phyloP scores from a whole-genome alignment of 2,113 vertebrate genomes.

The Leucopsar rothschildi region DNA sequence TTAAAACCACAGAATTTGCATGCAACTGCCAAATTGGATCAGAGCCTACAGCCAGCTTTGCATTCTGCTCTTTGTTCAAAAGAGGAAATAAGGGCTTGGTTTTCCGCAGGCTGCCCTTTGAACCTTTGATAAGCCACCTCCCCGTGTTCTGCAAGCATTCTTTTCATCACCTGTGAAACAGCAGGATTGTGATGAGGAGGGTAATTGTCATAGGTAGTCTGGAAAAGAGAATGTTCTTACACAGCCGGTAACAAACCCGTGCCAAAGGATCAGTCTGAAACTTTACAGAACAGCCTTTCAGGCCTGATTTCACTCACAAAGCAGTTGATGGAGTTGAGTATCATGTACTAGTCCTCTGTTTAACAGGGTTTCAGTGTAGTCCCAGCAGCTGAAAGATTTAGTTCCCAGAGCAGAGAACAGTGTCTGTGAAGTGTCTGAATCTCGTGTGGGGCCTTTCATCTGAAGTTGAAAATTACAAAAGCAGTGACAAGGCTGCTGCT shows the following conservation, averaged over 20 bases:
- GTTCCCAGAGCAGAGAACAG: not conserved
- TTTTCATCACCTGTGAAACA: not conserved
- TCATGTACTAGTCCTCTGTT: not conserved
- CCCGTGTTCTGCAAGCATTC: not conserved
- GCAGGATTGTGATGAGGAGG: not conserved
- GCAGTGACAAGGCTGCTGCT: not conserved
- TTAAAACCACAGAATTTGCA: not conserved
- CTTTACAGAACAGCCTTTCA: not conserved
- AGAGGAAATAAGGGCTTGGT: not conserved
- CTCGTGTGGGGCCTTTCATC: not conserved
- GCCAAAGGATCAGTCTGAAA: not conserved
- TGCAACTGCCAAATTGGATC: not conserved
- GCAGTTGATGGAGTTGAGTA: not conserved
- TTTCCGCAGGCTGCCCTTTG: not conserved
- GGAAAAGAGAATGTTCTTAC: not conserved
- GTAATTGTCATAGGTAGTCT: not conserved
- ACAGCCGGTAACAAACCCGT: not conserved
- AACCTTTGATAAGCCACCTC: not conserved
- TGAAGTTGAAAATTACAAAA: not conserved
- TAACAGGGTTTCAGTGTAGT: not conserved
- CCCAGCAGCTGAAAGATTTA: not conserved
- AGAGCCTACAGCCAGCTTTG: not conserved
- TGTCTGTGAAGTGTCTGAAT: not conserved
- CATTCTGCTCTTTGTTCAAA: not conserved
- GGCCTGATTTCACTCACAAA: not conserved